These are phyloP conservation scores for Melitaea cinxia DNA, from an alignment of 1,140 invertebrate genomes.

Conservation along the genomic window DNA sequence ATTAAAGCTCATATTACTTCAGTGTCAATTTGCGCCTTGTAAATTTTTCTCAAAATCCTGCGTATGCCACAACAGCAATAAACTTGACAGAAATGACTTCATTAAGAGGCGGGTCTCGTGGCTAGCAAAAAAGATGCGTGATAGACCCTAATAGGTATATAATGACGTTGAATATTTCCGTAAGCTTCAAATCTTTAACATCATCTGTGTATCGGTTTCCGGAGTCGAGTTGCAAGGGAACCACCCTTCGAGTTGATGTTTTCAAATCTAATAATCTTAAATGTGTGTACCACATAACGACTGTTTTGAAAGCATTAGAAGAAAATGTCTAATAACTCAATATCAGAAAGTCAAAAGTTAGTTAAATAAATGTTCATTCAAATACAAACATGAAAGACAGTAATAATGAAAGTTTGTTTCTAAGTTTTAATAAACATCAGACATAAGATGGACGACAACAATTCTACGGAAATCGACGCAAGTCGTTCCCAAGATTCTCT, in stretches of 20 bases:
- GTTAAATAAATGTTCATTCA: too few relatives aligned
- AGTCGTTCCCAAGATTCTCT: constrained; percentile 59
- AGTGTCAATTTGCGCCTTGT: constrained; percentile 74
- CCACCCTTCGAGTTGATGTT: constrained; percentile 22
- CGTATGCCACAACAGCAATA: constrained; percentile 76
- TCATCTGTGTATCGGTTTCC: constrained; percentile 52
- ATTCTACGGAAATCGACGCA: constrained; percentile 53
- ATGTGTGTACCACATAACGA: neutral
- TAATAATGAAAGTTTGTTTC: constrained; percentile 42
- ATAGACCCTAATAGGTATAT: constrained; percentile 71
- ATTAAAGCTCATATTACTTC: constrained; percentile 55
- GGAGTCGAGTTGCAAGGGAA: constrained; percentile 37
- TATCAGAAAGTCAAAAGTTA: too few relatives aligned
- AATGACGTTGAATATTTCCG: constrained; percentile 74
- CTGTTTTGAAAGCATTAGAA: too few relatives aligned
- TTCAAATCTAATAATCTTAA: constrained; percentile 16
- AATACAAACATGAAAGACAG: constrained; percentile 16
- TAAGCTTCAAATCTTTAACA: constrained; percentile 61
- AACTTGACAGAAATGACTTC: constrained; percentile 79
- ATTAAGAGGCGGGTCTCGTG: constrained; percentile 66
- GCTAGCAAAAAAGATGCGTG: constrained; percentile 72
- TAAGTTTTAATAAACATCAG: constrained; percentile 50
- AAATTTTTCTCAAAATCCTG: constrained; percentile 75
- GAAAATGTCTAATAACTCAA: too few relatives aligned
- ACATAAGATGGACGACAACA: constrained; percentile 49